phyloP scores from a whole-genome alignment of 2,113 vertebrate species.

The Chunga burmeisteri region DNA sequence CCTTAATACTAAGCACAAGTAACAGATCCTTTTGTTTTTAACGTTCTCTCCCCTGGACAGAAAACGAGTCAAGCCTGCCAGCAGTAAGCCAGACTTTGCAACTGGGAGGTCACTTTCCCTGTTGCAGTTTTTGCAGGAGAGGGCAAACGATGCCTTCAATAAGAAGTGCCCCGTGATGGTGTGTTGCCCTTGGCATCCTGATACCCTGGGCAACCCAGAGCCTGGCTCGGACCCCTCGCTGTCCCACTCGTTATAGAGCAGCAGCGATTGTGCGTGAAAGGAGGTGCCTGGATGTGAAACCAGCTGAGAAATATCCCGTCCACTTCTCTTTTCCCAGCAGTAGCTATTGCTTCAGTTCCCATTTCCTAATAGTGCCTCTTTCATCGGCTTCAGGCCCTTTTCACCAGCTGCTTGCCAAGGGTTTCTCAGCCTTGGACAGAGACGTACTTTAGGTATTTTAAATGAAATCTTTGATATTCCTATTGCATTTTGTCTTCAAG shows the following conservation, averaged over 20 bases:
- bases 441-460: not conserved
- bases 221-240: not conserved
- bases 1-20: not conserved
- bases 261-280: not conserved
- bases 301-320: not conserved
- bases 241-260: not conserved
- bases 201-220: fast-evolving
- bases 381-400: not conserved
- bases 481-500: not conserved
- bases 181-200: not conserved
- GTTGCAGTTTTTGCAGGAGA: fast-evolving
- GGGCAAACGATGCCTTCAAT: not conserved
- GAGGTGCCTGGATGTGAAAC: slow-evolving; percentile 20
- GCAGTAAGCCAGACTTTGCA: not conserved
- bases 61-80: not conserved
- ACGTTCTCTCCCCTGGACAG: not conserved
- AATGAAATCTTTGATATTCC: not conserved
- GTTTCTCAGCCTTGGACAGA: not conserved
- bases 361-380: not conserved
- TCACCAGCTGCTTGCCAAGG: not conserved
- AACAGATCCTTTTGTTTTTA: not conserved
- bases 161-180: not conserved
- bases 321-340: slow-evolving; percentile 59
- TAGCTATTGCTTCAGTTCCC: slow-evolving; percentile 14
- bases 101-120: too few relatives aligned